Base-by-base conservation (phyloP, 2,113 vertebrate genomes). In the Esox niger region DNA sequence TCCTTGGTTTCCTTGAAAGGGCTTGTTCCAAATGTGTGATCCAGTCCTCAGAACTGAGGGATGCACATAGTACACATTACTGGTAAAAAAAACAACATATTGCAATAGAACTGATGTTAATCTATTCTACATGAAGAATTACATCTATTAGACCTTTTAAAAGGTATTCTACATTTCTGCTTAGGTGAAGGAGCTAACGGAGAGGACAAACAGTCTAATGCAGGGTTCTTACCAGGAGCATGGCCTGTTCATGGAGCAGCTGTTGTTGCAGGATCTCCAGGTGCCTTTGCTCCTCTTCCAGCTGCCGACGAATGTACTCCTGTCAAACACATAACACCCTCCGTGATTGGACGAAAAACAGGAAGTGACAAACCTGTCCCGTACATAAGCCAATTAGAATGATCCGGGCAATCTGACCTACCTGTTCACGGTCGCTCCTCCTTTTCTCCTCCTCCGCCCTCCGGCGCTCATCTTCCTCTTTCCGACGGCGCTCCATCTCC, bases 221-320 rank as follows among this genome's bases (percentile, higher is more conserved):
- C 29, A 58, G 32, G 60, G 2, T 0, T 26, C 88, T 87, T 73
- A 89, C 97, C 97, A 99, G 93, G 89, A 99, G 90, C 94, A 98
- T 95, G 90, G 97, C 96, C 91, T 99, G 97, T 86, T 98, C 97
- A 83, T 98, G 96, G 76, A 98, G 94, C 81, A 99, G 95, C 91
- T 99, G 97, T 92, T 99, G 96, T 90, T 99, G 97, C 84, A 99
- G 92, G 90, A 95, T 94, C 91, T 99, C 97, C 86, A 98, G 91
- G 89, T 99, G 97, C 71, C 97, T 91, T 92, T 99, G 97, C 90
- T 99, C 96, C 91, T 99, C 97, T 88, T 98, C 96, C 86, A 99
- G 93, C 92, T 99, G 96, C 74, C 96, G 93, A 66, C 97, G 92
- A 91, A 99, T 99, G 90, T 97, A 98, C 88, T 99, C 97, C 97